Evolutionary conservation across 2,113 vertebrate species (phyloP), one percentile per base, ranked within the genome.

Genomic region (Archilochus colubris): DNA sequence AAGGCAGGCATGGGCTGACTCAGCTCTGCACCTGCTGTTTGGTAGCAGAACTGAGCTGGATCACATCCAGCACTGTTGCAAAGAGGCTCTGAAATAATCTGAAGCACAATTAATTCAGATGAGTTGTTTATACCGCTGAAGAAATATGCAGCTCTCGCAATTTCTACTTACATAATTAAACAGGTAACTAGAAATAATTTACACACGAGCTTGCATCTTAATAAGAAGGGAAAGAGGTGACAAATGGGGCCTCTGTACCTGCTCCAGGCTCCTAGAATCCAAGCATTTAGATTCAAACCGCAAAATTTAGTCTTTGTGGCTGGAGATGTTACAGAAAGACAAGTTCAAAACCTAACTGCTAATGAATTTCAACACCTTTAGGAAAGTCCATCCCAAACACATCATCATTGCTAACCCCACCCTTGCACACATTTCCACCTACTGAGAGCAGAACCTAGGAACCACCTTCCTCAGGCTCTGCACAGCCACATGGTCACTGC

Each of bases 401-500:
- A 7, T 7, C n/a, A 7, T 6, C 36, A 7, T 4, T 19, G 18
- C 57, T 63, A n/a, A 40, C 40, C 40, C 40, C 12, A 33, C 10
- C 9, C 24, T 18, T 12, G 2, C 36, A 24, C 0, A 0, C 0
- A 1, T 22, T 82, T 57, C 67, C n/a, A 90, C 59, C 19, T 63
- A 27, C 23, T 4, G 8, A 31, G 21, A 59, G 25, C 27, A 67
- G 51, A 3, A 24, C 6, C 27, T 2, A 1, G 38, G 27, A 16
- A 40, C 17, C 25, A 14, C 22, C 44, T 15, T 12, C n/a, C 12
- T 15, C 25, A 10, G 0, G 0, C 8, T 30, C 58, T 5, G 36
- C 1, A 2, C 14, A 59, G 61, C 43, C 38, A 59, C 1, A 2
- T 0, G 0, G 31, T 53, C 9, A 1, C 62, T 72, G 70, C 40